A percentile compares a stretch with the other conserved stretches of the same genome.
These are phyloP conservation scores for Polietes domitor DNA, from an alignment of 2,888 invertebrate genomes.

Conservation along the genomic window DNA sequence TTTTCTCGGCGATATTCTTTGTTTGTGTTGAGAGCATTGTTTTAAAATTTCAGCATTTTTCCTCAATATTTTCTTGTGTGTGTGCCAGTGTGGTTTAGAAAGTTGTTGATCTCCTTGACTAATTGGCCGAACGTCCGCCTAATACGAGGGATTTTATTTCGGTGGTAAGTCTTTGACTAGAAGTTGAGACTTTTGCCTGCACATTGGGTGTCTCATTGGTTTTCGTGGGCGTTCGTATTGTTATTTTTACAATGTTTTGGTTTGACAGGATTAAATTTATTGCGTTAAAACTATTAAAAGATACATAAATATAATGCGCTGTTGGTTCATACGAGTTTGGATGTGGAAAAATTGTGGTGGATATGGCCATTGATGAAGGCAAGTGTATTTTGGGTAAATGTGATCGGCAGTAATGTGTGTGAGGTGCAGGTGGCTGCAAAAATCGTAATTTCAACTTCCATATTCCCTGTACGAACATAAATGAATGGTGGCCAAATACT, in stretches of 20 bases:
- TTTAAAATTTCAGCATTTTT: neutral
- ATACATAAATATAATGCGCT: neutral
- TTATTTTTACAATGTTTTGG: conserved; percentile 23
- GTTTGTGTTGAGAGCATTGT: neutral
- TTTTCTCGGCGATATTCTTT: neutral
- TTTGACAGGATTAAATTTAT: conserved; percentile 43
- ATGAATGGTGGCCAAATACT: too few species aligned
- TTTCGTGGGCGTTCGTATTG: conserved; percentile 32
- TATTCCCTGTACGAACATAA: too few species aligned
- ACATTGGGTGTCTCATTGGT: neutral
- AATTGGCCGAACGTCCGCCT: conserved; percentile 38
- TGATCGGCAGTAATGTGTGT: too few species aligned
- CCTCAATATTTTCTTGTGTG: neutral
- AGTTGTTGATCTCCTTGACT: conserved; percentile 60
- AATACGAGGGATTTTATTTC: neutral
- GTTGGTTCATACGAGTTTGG: neutral
- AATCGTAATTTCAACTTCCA: too few species aligned
- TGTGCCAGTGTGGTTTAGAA: conserved; percentile 18
- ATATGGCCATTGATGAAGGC: neutral
- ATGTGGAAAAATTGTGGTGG: conserved; percentile 26
- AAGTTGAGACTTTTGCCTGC: neutral
- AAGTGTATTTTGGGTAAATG: neutral
- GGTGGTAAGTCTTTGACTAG: neutral
- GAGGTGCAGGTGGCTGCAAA: too few species aligned
- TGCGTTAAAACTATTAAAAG: conserved; percentile 17